These are phyloP conservation scores for Larimichthys crocea DNA, from an alignment of 2,113 vertebrate species.

Conservation along the genomic window DNA sequence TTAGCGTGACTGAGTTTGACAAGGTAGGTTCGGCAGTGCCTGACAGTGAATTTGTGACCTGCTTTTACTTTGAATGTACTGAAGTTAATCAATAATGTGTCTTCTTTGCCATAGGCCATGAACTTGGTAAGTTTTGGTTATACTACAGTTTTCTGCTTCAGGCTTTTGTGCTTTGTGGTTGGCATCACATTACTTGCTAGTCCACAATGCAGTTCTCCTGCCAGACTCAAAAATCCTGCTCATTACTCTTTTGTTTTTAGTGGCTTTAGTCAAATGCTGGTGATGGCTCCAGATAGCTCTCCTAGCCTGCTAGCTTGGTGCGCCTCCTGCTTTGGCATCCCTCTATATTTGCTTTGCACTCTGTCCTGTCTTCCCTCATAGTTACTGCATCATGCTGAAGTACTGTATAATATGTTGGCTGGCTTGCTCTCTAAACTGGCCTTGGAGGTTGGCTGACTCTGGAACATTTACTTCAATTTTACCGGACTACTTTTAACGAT, in stretches of 20 bases:
- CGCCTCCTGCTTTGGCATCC: slow-evolving; percentile 67
- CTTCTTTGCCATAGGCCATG: slow-evolving; percentile 92
- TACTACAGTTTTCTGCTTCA: slow-evolving; percentile 70
- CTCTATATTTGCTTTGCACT: slow-evolving; percentile 64
- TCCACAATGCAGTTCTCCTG: slow-evolving; percentile 60
- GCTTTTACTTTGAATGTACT: slow-evolving; percentile 51
- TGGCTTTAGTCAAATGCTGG: slow-evolving; percentile 65
- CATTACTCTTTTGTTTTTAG: slow-evolving; percentile 57
- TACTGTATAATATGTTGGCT: slow-evolving; percentile 57
- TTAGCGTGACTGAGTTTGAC: background rate
- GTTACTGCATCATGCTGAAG: slow-evolving; percentile 63
- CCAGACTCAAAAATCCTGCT: slow-evolving; percentile 59
- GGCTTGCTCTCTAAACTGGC: slow-evolving; percentile 64
- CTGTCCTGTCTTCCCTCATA: slow-evolving; percentile 58
- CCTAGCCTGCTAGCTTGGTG: slow-evolving; percentile 60
- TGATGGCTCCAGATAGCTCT: slow-evolving; percentile 69
- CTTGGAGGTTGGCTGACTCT: slow-evolving; percentile 42
- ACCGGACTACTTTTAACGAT: background rate
- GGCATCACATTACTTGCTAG: slow-evolving; percentile 70
- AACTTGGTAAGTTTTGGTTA: slow-evolving; percentile 94
- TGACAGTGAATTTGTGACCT: slow-evolving; percentile 44
- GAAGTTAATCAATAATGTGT: slow-evolving; percentile 76
- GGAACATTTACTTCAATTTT: slow-evolving; percentile 13
- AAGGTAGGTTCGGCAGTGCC: slow-evolving; percentile 4
- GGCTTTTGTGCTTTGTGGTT: slow-evolving; percentile 78